These are phyloP conservation scores for Cylindroiulus punctatus DNA, from an alignment of 2,888 invertebrate species.

Conservation along the genomic window DNA sequence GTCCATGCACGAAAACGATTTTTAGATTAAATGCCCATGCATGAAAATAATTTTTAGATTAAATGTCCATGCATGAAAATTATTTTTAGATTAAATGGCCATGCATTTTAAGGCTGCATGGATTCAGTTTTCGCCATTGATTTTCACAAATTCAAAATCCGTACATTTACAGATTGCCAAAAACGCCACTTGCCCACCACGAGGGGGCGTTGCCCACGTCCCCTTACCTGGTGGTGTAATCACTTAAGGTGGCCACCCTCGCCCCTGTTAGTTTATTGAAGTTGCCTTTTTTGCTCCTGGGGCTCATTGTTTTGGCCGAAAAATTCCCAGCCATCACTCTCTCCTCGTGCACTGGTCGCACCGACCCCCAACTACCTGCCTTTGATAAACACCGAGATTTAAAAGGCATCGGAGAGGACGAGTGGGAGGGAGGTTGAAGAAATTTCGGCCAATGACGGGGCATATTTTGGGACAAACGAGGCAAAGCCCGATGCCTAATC, in stretches of 20 bases:
- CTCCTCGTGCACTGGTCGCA: not conserved
- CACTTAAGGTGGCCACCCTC: constrained; percentile 29
- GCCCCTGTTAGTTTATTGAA: constrained; percentile 36
- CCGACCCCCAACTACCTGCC: constrained; percentile 26
- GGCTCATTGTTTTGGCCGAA: not conserved
- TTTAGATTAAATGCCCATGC: too few relatives aligned
- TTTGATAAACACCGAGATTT: constrained; percentile 38
- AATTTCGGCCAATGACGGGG: constrained; percentile 32
- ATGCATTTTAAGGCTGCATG: too few relatives aligned
- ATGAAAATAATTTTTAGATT: too few relatives aligned
- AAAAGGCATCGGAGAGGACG: constrained; percentile 14
- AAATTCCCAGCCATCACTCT: constrained; percentile 42
- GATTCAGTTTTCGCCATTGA: too few relatives aligned
- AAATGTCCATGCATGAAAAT: too few relatives aligned
- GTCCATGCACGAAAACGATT: too few relatives aligned
- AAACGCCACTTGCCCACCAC: not conserved
- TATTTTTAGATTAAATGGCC: too few relatives aligned
- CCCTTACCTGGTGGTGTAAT: constrained; percentile 22
- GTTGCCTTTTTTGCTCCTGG: constrained; percentile 14
- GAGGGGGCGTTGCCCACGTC: not conserved
- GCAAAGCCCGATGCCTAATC: not conserved
- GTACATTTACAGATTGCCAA: too few relatives aligned
- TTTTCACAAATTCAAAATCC: too few relatives aligned
- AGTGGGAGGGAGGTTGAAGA: constrained; percentile 34
- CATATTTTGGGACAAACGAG: constrained; percentile 18